These are phyloP conservation scores for Drosophila testacea DNA, from an alignment of 2,888 invertebrate genomes.

Conservation along the genomic window DNA sequence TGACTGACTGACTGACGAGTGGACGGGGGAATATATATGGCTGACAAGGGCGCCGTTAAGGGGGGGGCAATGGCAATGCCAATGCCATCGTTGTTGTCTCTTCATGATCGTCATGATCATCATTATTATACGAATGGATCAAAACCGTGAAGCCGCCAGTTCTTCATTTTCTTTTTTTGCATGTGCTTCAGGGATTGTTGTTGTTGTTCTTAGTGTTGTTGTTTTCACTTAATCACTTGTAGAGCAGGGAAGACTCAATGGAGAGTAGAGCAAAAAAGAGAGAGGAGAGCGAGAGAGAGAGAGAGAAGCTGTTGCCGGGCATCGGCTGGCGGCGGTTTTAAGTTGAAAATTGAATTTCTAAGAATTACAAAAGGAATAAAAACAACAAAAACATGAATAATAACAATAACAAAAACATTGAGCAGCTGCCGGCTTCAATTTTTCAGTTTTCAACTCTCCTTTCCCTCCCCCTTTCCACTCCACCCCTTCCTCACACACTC, in stretches of 20 bases:
- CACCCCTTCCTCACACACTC: background rate
- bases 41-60: conserved; percentile 1
- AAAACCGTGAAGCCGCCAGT: conserved; percentile 72
- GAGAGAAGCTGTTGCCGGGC: conserved; percentile 29
- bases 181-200: conserved; percentile 50
- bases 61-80: conserved; percentile 60
- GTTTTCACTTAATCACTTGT: conserved; percentile 79
- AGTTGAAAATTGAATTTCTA: conserved; percentile 81
- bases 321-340: conserved; percentile 62
- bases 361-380: conserved; percentile 69
- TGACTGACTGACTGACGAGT: conserved; percentile 14
- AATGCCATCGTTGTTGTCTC: conserved; percentile 70
- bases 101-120: conserved; percentile 75
- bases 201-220: conserved; percentile 52
- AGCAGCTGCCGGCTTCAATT: conserved; percentile 2
- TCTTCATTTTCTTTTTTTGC: conserved; percentile 50
- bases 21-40: conserved; percentile 1
- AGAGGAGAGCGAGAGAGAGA: conserved; percentile 4
- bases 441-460: conserved; percentile 34
- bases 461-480: background rate
- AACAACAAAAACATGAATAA: conserved; percentile 23
- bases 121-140: conserved; percentile 75
- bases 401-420: conserved; percentile 31
- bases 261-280: background rate
- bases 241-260: conserved; percentile 30